phyloP scores from a whole-genome alignment of 2,888 invertebrate species.

The Pilophorus perplexus region DNA sequence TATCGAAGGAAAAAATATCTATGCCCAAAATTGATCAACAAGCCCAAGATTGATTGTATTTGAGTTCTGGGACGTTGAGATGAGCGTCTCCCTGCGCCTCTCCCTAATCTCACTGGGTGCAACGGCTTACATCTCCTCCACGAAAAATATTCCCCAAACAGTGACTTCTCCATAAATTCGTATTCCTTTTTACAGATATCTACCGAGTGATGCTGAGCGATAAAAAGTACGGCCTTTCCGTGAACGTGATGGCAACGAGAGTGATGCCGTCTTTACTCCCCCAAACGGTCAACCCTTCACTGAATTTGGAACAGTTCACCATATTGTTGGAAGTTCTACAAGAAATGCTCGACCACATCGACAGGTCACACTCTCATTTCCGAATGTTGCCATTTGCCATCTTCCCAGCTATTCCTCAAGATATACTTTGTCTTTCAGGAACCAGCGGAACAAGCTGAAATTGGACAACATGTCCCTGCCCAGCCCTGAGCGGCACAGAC shows the following conservation, averaged over 20 bases:
- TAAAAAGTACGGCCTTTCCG: constrained; percentile 83
- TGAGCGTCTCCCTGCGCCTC: too few relatives aligned
- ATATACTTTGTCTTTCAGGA: constrained; percentile 56
- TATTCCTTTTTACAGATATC: constrained; percentile 75
- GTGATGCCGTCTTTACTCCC: constrained; percentile 91
- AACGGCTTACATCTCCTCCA: too few relatives aligned
- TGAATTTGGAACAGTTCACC: constrained; percentile 79
- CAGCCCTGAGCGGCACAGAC: constrained; percentile 72
- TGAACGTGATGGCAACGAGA: constrained; percentile 87
- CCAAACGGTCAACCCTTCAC: constrained; percentile 83
- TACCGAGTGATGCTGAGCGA: constrained; percentile 87
- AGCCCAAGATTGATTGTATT: too few relatives aligned
- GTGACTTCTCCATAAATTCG: too few relatives aligned
- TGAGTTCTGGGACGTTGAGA: too few relatives aligned
- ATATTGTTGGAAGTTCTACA: constrained; percentile 78
- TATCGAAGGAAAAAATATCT: too few relatives aligned
- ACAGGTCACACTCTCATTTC: constrained; percentile 56
- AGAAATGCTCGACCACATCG: constrained; percentile 88
- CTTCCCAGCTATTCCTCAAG: too few relatives aligned
- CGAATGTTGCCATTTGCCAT: too few relatives aligned
- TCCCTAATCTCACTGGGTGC: too few relatives aligned
- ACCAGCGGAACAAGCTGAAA: constrained; percentile 85
- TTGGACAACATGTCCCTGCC: constrained; percentile 73
- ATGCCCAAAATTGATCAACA: too few relatives aligned
- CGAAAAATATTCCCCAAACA: too few relatives aligned